These are phyloP conservation scores for Leptodactylus fallax DNA, from an alignment of 2,797 vertebrate genomes.

Conservation along the genomic window DNA sequence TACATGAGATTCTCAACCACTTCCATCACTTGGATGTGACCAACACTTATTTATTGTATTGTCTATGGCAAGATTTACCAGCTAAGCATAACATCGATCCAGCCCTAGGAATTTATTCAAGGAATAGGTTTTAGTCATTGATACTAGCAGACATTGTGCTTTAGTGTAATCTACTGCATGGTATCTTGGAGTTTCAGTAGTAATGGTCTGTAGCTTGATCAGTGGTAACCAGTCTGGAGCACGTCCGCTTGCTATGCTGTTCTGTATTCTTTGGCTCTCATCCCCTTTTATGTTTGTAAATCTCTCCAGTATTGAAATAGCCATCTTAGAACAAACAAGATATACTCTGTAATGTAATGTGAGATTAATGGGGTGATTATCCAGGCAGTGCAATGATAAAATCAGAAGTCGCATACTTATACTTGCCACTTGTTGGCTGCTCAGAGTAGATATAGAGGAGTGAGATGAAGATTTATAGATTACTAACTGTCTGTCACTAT, in stretches of 20 bases:
- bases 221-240: not conserved
- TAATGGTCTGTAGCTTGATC: not conserved
- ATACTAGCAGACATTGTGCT: too few relatives aligned
- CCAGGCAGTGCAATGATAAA: not conserved
- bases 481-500: not conserved
- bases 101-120: too few relatives aligned
- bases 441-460: not conserved
- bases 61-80: too few relatives aligned
- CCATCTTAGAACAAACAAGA: not conserved
- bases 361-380: not conserved
- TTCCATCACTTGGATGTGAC: too few relatives aligned
- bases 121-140: too few relatives aligned
- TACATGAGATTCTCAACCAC: too few relatives aligned
- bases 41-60: too few relatives aligned
- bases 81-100: too few relatives aligned
- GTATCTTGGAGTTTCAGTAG: not conserved
- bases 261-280: not conserved
- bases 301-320: not conserved
- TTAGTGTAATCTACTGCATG: too few relatives aligned
- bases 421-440: not conserved
- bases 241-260: not conserved
- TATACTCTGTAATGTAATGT: not conserved
- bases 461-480: not conserved
- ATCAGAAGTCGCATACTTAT: not conserved
- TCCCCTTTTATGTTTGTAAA: not conserved